phyloP scores from a whole-genome alignment of 2,888 invertebrate genomes.

The Polyommatus iphigenia region DNA sequence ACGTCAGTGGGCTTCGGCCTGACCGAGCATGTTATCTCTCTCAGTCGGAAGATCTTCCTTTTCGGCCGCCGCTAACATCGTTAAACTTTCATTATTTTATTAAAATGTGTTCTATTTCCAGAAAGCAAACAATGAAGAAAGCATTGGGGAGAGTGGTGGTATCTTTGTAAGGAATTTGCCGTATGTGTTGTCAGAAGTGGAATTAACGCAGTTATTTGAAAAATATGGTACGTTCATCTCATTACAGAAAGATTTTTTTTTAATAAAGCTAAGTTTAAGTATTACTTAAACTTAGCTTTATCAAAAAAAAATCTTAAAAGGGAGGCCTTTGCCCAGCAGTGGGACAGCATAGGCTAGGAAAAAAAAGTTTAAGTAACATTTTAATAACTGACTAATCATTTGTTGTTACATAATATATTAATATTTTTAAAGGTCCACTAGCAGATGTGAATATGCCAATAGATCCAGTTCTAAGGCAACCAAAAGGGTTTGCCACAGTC shows the following conservation, averaged over 20 bases:
- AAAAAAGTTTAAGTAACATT: too few relatives aligned
- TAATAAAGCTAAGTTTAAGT: too few relatives aligned
- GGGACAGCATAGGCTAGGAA: too few relatives aligned
- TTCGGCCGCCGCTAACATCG: too few relatives aligned
- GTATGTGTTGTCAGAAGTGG: constrained; percentile 91
- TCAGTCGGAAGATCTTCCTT: too few relatives aligned
- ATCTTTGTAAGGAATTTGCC: constrained; percentile 95
- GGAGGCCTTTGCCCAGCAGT: too few relatives aligned
- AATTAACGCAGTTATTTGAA: constrained; percentile 90
- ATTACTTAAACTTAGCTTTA: too few relatives aligned
- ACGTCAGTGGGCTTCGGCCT: too few relatives aligned
- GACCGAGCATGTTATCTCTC: too few relatives aligned
- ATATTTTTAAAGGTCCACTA: constrained; percentile 84
- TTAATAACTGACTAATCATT: background rate
- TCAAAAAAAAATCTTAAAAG: too few relatives aligned
- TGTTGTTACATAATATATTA: background rate
- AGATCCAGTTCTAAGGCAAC: constrained; percentile 88
- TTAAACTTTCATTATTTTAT: too few relatives aligned
- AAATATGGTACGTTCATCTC: constrained; percentile 85
- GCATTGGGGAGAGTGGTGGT: constrained; percentile 93
- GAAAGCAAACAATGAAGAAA: constrained; percentile 84
- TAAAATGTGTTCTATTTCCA: too few relatives aligned
- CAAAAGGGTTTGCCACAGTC: constrained; percentile 96
- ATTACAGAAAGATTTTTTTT: background rate
- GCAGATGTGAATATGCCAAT: constrained; percentile 94